Base-by-base conservation (phyloP, 1,140 invertebrate genomes). In the Magallana ariakensis region DNA sequence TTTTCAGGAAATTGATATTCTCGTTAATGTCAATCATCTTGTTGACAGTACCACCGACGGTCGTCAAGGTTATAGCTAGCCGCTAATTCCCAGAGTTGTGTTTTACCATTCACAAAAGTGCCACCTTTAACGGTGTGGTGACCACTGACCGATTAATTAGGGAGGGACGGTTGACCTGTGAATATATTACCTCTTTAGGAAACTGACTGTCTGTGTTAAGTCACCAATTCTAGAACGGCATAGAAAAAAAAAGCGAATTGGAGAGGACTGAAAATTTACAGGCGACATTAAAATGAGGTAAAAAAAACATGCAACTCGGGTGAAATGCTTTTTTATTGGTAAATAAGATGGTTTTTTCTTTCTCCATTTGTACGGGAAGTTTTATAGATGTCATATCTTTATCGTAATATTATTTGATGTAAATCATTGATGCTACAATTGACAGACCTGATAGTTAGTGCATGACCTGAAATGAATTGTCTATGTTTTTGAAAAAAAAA, bases 1-100 rank as follows among this genome's bases (percentile, higher is more conserved):
- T 26, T 26, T 75, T 11, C 22, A 75, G 66, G 66, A 75, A 75
- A 75, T 75, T 75, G 66, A 75, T 75, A 75, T 75, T 75, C 66
- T 75, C 66, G 9, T 75, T 75, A 75, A 75, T 75, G 66, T 75
- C 66, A 75, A 75, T 75, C 66, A 75, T 33, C 2, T 13, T 15
- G 66, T 9, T 33, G 66, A 75, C 66, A 75, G 22, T 22, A 13
- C 66, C 66, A 33, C 66, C 66, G 11, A 22, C 66, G 13, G 66
- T 75, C 33, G 66, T 75, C 66, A 75, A 75, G 66, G 66, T 13
- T 75, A 75, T 75, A 10, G 66, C 6, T 75, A 46, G 33, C 33
- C 2, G 33, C 5, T 46, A 46, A 75, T 75, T 75, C 22, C 22
- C 2, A 8, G 58, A 62, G 66, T 66, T 9, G n/a, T 66, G 22